Base-by-base conservation (phyloP, 2,888 invertebrate genomes). In the Tortrix viridana region DNA sequence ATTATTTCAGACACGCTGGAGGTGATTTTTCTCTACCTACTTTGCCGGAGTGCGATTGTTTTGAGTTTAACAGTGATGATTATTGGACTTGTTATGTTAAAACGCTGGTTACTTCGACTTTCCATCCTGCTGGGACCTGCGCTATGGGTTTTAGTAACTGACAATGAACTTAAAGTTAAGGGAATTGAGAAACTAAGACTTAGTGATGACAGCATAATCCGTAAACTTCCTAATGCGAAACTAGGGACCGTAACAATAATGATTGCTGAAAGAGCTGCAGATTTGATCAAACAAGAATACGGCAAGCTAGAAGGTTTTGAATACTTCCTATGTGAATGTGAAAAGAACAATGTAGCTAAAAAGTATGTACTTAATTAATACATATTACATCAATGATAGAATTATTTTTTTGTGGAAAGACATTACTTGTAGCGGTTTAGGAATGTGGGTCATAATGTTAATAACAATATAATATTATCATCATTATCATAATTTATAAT, bases 31-130 rank as follows among this genome's bases (percentile, higher is more conserved):
- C 43, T 3, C 48, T 47, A 48, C 43, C 53, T 0, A 14, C 26
- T 18, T 16, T 65, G 1, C 57, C 60, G 6, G 37, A 53, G 20
- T 65, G 65, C 32, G 56, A 65, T 5, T 1, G 14, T 47, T 43
- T 57, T 2, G 18, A 22, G 32, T 65, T 46, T 44, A 16, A 19
- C 2, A 38, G 46, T 44, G 58, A 65, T n/a, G 38, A 57, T 9
- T 65, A 65, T 18, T 65, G 57, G 61, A 32, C 9, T 9, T 65
- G 65, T n/a, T 65, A 58, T 12, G 41, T 54, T 0, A 16, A 43
- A 19, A 37, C 16, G 19, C 16, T 55, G 46, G 61, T 37, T 22
- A n/a, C 49, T 1, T 58, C 62, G 0, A 1, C 19, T 20, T 61
- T 5, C 4, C 62, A 66, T 16, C n/a, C 50, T 0, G 12, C 38